phyloP scores from a whole-genome alignment of 2,797 vertebrate genomes.

The Gallirallus australis region DNA sequence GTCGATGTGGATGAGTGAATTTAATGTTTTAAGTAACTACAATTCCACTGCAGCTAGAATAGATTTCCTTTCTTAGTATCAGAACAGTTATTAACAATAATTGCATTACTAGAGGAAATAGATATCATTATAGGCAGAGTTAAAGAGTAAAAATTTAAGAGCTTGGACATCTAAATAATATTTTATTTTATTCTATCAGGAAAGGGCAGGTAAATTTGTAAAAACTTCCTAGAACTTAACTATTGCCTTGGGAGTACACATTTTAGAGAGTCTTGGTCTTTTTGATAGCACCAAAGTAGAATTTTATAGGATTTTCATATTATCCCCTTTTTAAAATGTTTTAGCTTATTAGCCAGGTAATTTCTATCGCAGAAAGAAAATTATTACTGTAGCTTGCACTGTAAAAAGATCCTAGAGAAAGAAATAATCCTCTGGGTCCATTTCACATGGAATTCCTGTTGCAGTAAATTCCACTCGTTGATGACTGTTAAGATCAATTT shows the following conservation, averaged over 20 bases:
- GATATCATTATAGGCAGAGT: background rate
- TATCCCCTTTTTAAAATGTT: background rate
- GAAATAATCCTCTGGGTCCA: background rate
- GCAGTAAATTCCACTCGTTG: background rate
- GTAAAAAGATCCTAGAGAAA: background rate
- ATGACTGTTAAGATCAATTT: background rate
- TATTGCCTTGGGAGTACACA: background rate
- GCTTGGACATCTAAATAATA: background rate
- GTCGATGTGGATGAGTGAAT: background rate
- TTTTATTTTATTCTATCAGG: background rate
- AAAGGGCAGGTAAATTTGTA: background rate
- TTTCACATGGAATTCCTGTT: background rate
- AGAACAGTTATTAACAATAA: background rate
- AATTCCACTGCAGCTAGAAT: background rate
- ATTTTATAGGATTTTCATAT: background rate
- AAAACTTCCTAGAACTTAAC: background rate
- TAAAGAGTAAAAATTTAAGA: constrained; percentile 10
- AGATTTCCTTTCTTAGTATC: background rate
- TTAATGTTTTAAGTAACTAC: background rate
- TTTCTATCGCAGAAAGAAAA: background rate
- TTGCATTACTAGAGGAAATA: background rate
- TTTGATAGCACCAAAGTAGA: background rate
- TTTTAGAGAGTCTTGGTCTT: background rate
- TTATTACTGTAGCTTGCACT: background rate
- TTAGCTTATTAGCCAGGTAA: background rate